phyloP scores from a whole-genome alignment of 2,888 invertebrate species.

The Diabrotica balteata region DNA sequence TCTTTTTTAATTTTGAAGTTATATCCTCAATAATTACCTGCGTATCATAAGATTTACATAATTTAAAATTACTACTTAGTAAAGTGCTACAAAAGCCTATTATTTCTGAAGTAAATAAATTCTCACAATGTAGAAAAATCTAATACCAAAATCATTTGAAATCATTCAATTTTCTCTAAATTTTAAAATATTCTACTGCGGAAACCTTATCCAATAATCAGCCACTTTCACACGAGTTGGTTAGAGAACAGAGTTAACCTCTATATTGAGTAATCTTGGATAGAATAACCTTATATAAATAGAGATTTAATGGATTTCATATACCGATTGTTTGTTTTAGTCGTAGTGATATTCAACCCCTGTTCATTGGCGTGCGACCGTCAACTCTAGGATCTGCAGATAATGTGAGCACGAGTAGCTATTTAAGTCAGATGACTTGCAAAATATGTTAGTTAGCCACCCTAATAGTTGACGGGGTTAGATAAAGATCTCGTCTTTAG shows the following conservation, averaged over 20 bases:
- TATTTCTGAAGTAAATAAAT: background rate
- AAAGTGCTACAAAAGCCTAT: no score
- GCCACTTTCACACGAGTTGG: slow-evolving; percentile 21
- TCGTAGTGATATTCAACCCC: slow-evolving; percentile 43
- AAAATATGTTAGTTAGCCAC: slow-evolving; percentile 31
- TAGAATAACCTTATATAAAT: slow-evolving; percentile 42
- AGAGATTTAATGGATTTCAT: slow-evolving; percentile 53
- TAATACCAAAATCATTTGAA: no score
- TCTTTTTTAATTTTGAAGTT: no score
- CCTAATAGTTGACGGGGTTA: slow-evolving; percentile 5
- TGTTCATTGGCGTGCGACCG: slow-evolving; percentile 38
- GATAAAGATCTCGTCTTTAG: background rate
- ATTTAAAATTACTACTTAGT: no score
- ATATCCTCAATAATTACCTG: no score
- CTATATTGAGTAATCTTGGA: slow-evolving; percentile 36
- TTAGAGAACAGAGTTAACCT: slow-evolving; percentile 17
- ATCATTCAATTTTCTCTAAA: background rate
- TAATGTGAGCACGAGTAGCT: slow-evolving; percentile 28
- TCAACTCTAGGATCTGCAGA: slow-evolving; percentile 4
- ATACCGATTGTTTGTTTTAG: slow-evolving; percentile 47
- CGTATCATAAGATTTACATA: no score
- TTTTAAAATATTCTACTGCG: background rate
- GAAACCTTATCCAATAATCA: slow-evolving; percentile 19
- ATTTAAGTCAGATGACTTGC: slow-evolving; percentile 44
- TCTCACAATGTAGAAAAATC: no score